Base-by-base conservation (phyloP, 2,888 invertebrate species). In the Anticlea derivata region DNA sequence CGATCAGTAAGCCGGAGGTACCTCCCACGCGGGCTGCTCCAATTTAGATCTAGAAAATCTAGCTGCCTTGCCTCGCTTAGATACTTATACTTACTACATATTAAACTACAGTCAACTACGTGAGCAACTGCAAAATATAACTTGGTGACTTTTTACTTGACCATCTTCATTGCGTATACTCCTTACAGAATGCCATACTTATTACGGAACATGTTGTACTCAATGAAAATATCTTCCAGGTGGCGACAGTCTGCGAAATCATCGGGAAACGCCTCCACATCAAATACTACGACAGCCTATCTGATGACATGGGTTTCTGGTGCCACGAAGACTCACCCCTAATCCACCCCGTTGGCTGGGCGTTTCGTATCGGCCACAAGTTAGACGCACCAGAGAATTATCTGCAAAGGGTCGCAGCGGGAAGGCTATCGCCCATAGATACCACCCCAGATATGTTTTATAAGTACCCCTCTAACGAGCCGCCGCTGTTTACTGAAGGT, bases 331-430 rank as follows among this genome's bases (percentile, higher is more conserved):
- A 97, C 75, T 98, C 98, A 0, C 96, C 97, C 0, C 91, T 99
- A 7, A 95, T 99, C 59, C 99, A 99, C 83, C 98, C 97, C 0
- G 96, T 98, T 0, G 98, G 98, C n/a, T 98, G 99, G 99, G 97
- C 99, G 0, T 95, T 94, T 47, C 83, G 94, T 49, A 95, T 98
- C 0, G 98, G 98, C 0, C 99, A 99, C 75, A 94, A 94, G 38
- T 89, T 99, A 35, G 95, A 96, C 47, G 98, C 98, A 0, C 96
- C 97, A 2, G 92, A 93, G 30, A 94, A 92, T 50, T 97, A 97
- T 79, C 83, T 94, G 52, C 94, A 95, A 64, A 92, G 96, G 52
- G 93, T 96, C 45, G 92, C 94, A 20, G 94, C 94, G 68, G 94
- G 94, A 31, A 91, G 94, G 45, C 92, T 93, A 20, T 92, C 95